Base-by-base conservation (phyloP, 2,888 invertebrate genomes). In the Chydorus sphaericus region DNA sequence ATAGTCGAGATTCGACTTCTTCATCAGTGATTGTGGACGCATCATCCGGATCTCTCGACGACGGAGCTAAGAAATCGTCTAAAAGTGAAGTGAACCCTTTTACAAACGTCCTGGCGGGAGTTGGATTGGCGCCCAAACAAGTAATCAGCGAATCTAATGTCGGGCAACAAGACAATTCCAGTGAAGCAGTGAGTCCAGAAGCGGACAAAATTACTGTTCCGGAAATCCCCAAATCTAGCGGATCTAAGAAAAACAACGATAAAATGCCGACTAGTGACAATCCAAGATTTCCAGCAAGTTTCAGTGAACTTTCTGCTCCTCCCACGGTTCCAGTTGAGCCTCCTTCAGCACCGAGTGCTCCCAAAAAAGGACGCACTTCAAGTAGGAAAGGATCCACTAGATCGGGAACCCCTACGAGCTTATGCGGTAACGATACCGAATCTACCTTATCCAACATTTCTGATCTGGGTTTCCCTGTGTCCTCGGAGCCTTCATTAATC, bases 81-180 rank as follows among this genome's bases (percentile, higher is more conserved):
- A 55, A 55, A 18, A 48, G 23, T 23, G 55, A 55, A 49, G 23
- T 30, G 28, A 49, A 29, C 37, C 55, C 55, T 36, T 49, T 55
- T 14, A 16, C 55, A n/a, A 55, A 55, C 16, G 55, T 55, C 10
- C 36, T 55, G 10, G 49, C 48, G 10, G 55, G 55, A 4, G 55
- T 55, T 10, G 55, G 55, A 11, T 33, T 55, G 20, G 49, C 49
- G 10, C 52, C 52, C 36, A 37, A 37, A n/a, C 52, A 33, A 18
- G 8, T 33, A 11, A 23, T 26, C 8, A 16, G 36, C 10, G 23
- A 20, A 20, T 29, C 6, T 11, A 30, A 31, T 11, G 36, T 33
- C 36, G 36, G 14, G 36, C 10, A n/a, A 11, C 30, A 50, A 50
- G n/a, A 16, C 8, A 50, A 30, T 10, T 33, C n/a, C 20, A 31